Evolutionary conservation across 35 echinoderm and acorn worm genomes (phyloP).

Genomic region (Apostichopus californicus): DNA sequence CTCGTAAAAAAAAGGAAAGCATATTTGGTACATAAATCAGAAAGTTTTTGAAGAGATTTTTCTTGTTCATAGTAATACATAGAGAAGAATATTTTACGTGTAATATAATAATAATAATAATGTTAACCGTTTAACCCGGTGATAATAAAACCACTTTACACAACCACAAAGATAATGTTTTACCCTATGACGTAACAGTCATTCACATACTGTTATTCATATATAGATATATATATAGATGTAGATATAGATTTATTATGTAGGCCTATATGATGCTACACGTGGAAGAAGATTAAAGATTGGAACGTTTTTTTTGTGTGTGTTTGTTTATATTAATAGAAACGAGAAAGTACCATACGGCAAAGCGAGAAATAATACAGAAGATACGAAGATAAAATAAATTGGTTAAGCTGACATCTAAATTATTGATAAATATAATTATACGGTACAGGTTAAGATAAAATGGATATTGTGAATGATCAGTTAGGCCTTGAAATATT

Average conservation of each 20-base stretch:
- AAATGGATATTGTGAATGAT: too few relatives aligned
- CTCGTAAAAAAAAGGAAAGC: slow-evolving; percentile 23
- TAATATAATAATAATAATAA: too few relatives aligned
- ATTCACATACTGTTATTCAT: neutral
- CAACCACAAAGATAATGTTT: neutral
- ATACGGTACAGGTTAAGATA: too few relatives aligned
- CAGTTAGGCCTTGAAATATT: too few relatives aligned
- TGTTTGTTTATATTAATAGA: too few relatives aligned
- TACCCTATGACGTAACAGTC: neutral
- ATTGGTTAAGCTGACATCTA: too few relatives aligned
- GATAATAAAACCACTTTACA: neutral
- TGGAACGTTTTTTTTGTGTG: neutral
- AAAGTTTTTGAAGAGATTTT: slow-evolving; percentile 15
- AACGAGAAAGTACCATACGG: too few relatives aligned
- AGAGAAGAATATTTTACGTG: too few relatives aligned
- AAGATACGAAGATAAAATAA: too few relatives aligned
- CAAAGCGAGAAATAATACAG: too few relatives aligned
- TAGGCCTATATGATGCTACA: neutral
- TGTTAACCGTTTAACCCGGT: too few relatives aligned
- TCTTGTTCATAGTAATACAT: neutral
- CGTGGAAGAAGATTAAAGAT: neutral
- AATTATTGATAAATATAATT: too few relatives aligned
- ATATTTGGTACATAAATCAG: slow-evolving; percentile 37
- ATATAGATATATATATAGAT: neutral
- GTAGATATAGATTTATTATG: neutral